Evolutionary conservation across 2,113 vertebrate genomes (phyloP).

Genomic region (Melozone crissalis): DNA sequence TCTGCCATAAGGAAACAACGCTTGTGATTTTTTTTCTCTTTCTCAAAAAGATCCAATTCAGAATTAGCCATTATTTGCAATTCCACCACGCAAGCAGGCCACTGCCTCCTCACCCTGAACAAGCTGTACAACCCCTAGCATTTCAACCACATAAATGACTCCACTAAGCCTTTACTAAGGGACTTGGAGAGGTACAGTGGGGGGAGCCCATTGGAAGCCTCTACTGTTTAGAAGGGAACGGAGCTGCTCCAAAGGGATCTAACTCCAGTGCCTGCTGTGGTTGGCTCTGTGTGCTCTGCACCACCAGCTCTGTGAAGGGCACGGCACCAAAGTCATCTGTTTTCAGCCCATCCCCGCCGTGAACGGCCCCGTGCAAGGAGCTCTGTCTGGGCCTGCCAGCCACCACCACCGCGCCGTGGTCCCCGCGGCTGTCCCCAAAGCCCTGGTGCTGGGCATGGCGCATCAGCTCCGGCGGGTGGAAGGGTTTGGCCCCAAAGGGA

Average conservation of each 20-base stretch:
- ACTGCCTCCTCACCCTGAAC: not conserved
- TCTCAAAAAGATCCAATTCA: not conserved
- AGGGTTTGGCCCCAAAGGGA: slow-evolving; percentile 92
- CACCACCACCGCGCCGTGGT: slow-evolving; percentile 63
- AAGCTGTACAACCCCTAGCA: not conserved
- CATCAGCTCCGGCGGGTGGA: slow-evolving; percentile 82
- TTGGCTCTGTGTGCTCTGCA: slow-evolving; percentile 74
- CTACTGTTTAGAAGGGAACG: slow-evolving; percentile 94
- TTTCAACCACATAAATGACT: not conserved
- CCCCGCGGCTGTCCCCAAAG: slow-evolving; percentile 73
- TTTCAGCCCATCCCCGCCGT: slow-evolving; percentile 68
- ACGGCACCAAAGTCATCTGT: slow-evolving; percentile 95
- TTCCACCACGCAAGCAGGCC: not conserved
- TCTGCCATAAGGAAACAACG: not conserved
- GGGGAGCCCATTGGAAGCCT: not conserved
- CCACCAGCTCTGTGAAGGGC: slow-evolving; percentile 90
- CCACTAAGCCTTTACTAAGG: slow-evolving; percentile 6
- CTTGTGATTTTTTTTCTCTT: not conserved
- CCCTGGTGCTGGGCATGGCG: slow-evolving; percentile 82
- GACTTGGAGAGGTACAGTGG: not conserved
- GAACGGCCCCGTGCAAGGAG: slow-evolving; percentile 74
- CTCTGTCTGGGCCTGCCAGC: slow-evolving; percentile 77
- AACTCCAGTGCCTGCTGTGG: slow-evolving; percentile 78
- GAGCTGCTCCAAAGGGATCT: slow-evolving; percentile 97
- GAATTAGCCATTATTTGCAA: not conserved